Evolutionary conservation across 2,113 vertebrate genomes (phyloP).

Genomic region (Phalacrocorax carbo): DNA sequence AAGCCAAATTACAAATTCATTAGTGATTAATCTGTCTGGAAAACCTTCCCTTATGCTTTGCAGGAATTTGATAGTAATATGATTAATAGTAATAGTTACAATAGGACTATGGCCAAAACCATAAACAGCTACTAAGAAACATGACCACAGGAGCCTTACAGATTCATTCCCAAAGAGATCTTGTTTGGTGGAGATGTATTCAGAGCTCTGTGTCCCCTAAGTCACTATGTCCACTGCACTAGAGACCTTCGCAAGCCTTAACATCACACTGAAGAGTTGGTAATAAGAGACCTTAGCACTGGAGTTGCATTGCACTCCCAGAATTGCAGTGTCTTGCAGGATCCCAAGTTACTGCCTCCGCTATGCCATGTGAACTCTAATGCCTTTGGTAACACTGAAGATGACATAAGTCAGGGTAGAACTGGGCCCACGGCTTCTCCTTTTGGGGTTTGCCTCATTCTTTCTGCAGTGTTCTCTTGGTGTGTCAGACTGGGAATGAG

Average conservation of each 20-base stretch:
- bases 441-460: background rate
- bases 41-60: constrained; percentile 43
- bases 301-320: background rate
- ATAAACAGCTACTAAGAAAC: background rate
- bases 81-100: background rate
- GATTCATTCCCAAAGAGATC: background rate
- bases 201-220: background rate
- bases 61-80: background rate
- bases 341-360: background rate
- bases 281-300: background rate
- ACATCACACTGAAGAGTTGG: rapidly evolving
- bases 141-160: background rate
- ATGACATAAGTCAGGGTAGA: background rate
- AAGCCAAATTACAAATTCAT: constrained; percentile 61
- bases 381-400: background rate
- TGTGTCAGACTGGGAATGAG: background rate
- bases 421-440: background rate
- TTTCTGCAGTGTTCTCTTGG: background rate
- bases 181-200: background rate
- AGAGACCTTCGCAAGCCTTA: background rate
- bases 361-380: background rate
- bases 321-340: background rate
- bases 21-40: constrained; percentile 55
- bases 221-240: background rate
- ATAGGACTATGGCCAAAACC: background rate